These are phyloP conservation scores for Sminthopsis crassicaudata DNA, from an alignment of 2,113 vertebrate genomes.

Conservation along the genomic window DNA sequence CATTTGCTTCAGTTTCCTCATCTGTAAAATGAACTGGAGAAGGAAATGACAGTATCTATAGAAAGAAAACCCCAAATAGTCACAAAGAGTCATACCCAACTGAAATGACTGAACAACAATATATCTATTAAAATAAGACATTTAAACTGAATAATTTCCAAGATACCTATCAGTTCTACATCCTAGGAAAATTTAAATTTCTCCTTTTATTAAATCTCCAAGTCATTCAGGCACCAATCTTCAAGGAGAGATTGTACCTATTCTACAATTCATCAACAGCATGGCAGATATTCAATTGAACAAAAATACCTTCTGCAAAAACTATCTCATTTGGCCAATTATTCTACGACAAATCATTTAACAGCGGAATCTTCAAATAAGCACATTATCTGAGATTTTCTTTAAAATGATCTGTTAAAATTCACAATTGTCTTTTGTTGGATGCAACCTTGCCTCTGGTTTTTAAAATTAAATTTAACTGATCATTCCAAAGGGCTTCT, in stretches of 20 bases:
- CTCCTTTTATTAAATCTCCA: not conserved
- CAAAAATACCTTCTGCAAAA: not conserved
- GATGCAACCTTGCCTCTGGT: not conserved
- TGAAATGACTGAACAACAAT: not conserved
- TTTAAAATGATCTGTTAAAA: not conserved
- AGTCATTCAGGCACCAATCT: not conserved
- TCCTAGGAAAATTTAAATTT: not conserved
- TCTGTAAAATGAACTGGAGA: not conserved
- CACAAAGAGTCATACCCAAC: not conserved
- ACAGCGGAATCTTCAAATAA: not conserved
- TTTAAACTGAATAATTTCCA: not conserved
- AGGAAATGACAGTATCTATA: not conserved
- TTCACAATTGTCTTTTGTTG: not conserved
- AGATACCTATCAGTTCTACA: not conserved
- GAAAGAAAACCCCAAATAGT: not conserved
- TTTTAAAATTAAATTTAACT: not conserved
- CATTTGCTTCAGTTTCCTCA: not conserved
- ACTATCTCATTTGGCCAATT: not conserved
- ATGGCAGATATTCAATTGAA: not conserved
- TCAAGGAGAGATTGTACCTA: not conserved
- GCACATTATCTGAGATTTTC: not conserved
- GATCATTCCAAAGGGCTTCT: not conserved
- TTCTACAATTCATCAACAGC: not conserved
- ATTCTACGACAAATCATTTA: not conserved
- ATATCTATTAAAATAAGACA: not conserved